Conservation (phyloP, 2,113 vertebrate species). For the human region GRCh38 chr2:190863501-190864000, state of each 20-base stretch:
- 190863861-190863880: slow-evolving; percentile 53
- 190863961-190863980: slow-evolving; percentile 38
- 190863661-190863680: background rate
- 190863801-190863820: slow-evolving; percentile 57
- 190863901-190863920: slow-evolving; percentile 68
- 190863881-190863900: slow-evolving; percentile 64
- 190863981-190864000: background rate
- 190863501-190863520: background rate
- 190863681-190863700: background rate
- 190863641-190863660: background rate
- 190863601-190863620: background rate
- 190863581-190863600: background rate
- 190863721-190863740: slow-evolving; percentile 4
- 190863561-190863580: background rate
- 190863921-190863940: slow-evolving; percentile 73
- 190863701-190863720: background rate
- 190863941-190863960: background rate
- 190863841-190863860: slow-evolving; percentile 56
- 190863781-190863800: slow-evolving; percentile 36
- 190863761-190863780: background rate
- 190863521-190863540: background rate
- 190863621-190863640: background rate
- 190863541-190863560: background rate
- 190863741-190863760: background rate
- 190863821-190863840: slow-evolving; percentile 51